Percentiles rank a stretch among this genome's conserved stretches.
Evolutionary conservation across 2,888 invertebrate species (phyloP).

Genomic region (Bursaphelenchus okinawaensis): DNA sequence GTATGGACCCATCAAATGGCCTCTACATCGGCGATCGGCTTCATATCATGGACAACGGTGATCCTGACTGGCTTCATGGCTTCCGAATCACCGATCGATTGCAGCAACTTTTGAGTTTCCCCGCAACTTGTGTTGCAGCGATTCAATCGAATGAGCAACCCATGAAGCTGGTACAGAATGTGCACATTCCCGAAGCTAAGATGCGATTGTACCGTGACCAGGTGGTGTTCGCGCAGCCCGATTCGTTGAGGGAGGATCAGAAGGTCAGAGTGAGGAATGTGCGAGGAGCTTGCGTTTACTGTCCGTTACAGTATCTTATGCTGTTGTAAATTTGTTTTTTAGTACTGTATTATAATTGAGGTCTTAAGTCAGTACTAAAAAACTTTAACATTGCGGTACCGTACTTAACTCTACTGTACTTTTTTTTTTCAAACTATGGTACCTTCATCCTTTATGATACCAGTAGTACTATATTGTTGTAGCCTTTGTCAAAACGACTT

Average conservation of each 20-base stretch:
- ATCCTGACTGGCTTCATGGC: slow-evolving; percentile 57
- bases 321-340: slow-evolving; percentile 36
- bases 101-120: slow-evolving; percentile 33
- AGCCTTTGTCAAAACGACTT: too few relatives aligned
- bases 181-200: slow-evolving; percentile 46
- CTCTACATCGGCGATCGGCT: slow-evolving; percentile 49
- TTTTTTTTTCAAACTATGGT: too few relatives aligned
- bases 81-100: slow-evolving; percentile 32
- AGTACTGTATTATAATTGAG: too few relatives aligned
- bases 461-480: too few relatives aligned
- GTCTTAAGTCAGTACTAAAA: too few relatives aligned
- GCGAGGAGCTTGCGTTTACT: slow-evolving; percentile 44
- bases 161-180: slow-evolving; percentile 52
- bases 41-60: slow-evolving; percentile 53
- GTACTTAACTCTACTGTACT: too few relatives aligned
- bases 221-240: slow-evolving; percentile 56
- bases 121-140: slow-evolving; percentile 45
- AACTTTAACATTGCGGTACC: too few relatives aligned
- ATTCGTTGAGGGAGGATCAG: slow-evolving; percentile 45
- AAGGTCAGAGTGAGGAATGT: slow-evolving; percentile 50
- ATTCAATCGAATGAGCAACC: slow-evolving; percentile 48
- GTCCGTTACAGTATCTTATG: slow-evolving; percentile 43
- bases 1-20: slow-evolving; percentile 15
- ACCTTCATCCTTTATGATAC: too few relatives aligned
- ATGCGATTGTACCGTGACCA: slow-evolving; percentile 55